These are phyloP conservation scores for Drosophila virilis DNA, from an alignment of 1,140 invertebrate species.

Conservation along the genomic window DNA sequence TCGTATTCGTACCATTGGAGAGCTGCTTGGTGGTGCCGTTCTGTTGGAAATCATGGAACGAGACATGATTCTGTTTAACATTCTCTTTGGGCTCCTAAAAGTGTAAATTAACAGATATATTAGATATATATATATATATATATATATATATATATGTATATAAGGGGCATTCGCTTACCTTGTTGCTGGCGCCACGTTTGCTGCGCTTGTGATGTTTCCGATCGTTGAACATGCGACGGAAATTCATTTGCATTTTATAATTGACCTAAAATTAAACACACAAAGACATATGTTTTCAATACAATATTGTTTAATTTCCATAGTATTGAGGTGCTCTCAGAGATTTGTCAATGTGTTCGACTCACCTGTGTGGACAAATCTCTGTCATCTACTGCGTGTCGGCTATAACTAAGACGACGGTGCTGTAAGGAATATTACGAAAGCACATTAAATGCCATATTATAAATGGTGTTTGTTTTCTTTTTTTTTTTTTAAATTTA, in stretches of 20 bases:
- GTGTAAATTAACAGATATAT: neutral
- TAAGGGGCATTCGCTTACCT: constrained; percentile 84
- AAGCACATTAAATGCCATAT: constrained; percentile 60
- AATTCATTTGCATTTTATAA: constrained; percentile 96
- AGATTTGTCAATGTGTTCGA: constrained; percentile 46
- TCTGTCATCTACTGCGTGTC: constrained; percentile 94
- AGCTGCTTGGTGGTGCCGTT: constrained; percentile 94
- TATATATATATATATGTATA: neutral
- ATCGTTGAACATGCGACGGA: constrained; percentile 91
- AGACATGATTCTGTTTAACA: constrained; percentile 92
- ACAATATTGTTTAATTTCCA: too few relatives aligned
- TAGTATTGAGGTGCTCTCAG: constrained; percentile 22
- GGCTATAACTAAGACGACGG: constrained; percentile 94
- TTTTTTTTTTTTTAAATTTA: neutral
- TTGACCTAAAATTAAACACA: constrained; percentile 87
- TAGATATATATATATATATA: neutral
- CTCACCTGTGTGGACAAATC: constrained; percentile 91
- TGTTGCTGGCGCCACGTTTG: constrained; percentile 90
- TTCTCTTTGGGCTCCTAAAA: constrained; percentile 84
- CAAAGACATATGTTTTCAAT: neutral
- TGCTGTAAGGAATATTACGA: constrained; percentile 87
- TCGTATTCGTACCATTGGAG: constrained; percentile 92
- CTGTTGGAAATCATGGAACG: constrained; percentile 93
- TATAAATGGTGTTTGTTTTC: constrained; percentile 38
- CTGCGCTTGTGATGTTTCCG: constrained; percentile 92